Base-by-base conservation (phyloP, 2,113 vertebrate genomes). In the Xiphophorus hellerii region DNA sequence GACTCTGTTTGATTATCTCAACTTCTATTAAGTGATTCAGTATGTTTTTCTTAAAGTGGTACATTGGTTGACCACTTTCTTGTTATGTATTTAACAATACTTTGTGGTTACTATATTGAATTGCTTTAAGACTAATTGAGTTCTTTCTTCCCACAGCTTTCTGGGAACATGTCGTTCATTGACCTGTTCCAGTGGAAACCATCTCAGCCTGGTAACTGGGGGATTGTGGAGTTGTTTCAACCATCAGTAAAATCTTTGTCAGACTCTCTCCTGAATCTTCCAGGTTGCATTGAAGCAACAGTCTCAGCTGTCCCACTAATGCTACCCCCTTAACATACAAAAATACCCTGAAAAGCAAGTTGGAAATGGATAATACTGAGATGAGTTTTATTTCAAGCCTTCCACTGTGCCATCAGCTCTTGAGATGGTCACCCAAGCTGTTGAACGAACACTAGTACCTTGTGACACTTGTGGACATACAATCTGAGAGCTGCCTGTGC, bases 351-450 rank as follows among this genome's bases (percentile, higher is more conserved):
- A 48, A 76, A 58, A 37, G 64, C 51, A 35, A 82, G 22, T 42
- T 31, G 25, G 39, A 74, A 73, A 74, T 81, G 70, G 22, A 80
- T 73, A 69, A 8, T 30, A 66, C 14, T 51, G 0, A 64, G 60
- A 29, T 28, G 65, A 27, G 62, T 58, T 62, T 20, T 61, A 13
- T 37, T 70, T 44, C 33, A 30, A 68, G 75, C 81, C 64, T 22
- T 80, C 62, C 62, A 54, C 66, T 54, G 65, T 66, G 74, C 69
- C 70, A 20, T 27, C 17, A 71, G 73, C 77, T 73, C 62, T 37
- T 62, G 82, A 73, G 60, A 93, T 93, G 92, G 86, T 73, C 70
- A 76, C 80, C 69, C 78, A 64, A 81, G 68, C 66, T 48, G 37
- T 80, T 80, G 74, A 66, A 61, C 0, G 64, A 83, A 86, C 30